A percentile compares a stretch with the other conserved stretches of the same genome.
These are phyloP conservation scores for Phymatocera aterrima DNA, from an alignment of 2,888 invertebrate genomes.

Conservation along the genomic window DNA sequence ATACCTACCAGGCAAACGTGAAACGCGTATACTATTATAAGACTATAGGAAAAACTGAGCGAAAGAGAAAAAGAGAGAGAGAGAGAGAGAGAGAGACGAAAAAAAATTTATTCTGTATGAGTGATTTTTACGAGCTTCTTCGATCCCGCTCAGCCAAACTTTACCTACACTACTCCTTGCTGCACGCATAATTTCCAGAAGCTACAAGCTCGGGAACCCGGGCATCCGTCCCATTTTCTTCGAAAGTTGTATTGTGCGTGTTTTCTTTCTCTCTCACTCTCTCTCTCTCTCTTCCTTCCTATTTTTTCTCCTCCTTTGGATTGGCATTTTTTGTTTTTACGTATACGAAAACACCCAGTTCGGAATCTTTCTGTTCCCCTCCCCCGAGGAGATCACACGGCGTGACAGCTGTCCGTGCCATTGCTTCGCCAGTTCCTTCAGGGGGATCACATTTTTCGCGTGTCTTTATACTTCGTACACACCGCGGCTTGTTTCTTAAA, in stretches of 20 bases:
- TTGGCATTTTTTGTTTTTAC: too few relatives aligned
- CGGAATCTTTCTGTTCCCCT: not conserved
- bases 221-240: not conserved
- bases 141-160: slow-evolving; percentile 25
- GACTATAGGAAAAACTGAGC: not conserved
- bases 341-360: not conserved
- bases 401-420: slow-evolving; percentile 35
- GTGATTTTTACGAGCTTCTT: slow-evolving; percentile 42
- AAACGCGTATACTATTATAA: not conserved
- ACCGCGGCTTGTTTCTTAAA: slow-evolving; percentile 31
- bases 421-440: not conserved
- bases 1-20: not conserved
- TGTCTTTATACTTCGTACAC: not conserved
- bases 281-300: not conserved
- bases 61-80: not conserved
- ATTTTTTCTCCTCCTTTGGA: not conserved
- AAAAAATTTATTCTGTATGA: slow-evolving; percentile 37
- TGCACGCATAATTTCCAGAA: too few relatives aligned
- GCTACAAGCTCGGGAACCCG: slow-evolving; percentile 5
- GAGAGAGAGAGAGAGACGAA: not conserved
- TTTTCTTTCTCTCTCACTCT: not conserved
- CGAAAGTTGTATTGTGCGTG: too few relatives aligned
- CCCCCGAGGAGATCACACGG: not conserved
- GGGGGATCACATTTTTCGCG: not conserved
- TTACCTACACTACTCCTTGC: not conserved